Percentiles rank a stretch among this genome's conserved stretches.
Evolutionary conservation across 2,888 invertebrate species (phyloP).

Genomic region (Cecidostiba fungosa): DNA sequence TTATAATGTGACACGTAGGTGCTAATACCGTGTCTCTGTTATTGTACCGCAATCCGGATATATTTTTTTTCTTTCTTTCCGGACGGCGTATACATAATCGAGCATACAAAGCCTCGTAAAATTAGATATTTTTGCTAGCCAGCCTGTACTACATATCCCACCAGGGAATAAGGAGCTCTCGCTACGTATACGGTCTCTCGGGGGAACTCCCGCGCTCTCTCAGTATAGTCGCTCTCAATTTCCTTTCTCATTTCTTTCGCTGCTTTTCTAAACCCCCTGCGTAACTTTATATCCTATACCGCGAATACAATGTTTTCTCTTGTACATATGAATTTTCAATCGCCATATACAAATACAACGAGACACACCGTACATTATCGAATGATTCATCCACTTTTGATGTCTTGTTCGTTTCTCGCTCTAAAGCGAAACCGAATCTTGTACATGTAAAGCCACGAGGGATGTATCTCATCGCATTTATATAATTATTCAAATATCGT

Average conservation of each 20-base stretch:
- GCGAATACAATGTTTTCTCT: neutral
- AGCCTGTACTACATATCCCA: neutral
- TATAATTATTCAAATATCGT: slow-evolving; percentile 35
- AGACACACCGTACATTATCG: neutral
- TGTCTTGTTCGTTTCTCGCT: too few species aligned
- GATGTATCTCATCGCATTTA: neutral
- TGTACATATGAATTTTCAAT: neutral
- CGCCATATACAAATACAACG: neutral
- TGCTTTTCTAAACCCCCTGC: neutral
- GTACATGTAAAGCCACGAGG: neutral
- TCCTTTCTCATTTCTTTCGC: slow-evolving; percentile 45
- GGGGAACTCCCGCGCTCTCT: neutral
- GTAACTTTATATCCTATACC: neutral
- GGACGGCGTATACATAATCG: slow-evolving; percentile 24
- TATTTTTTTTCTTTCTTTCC: neutral
- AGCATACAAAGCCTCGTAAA: slow-evolving; percentile 34
- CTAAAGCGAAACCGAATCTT: neutral
- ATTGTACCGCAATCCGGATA: neutral
- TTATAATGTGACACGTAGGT: too few species aligned
- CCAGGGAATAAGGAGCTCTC: slow-evolving; percentile 21
- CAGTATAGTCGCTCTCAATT: slow-evolving; percentile 22
- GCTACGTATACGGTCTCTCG: neutral
- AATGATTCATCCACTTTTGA: neutral
- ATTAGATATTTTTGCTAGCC: slow-evolving; percentile 47
- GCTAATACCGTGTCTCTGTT: neutral